These are phyloP conservation scores for Tapera naevia DNA, from an alignment of 2,797 vertebrate genomes.

Conservation along the genomic window DNA sequence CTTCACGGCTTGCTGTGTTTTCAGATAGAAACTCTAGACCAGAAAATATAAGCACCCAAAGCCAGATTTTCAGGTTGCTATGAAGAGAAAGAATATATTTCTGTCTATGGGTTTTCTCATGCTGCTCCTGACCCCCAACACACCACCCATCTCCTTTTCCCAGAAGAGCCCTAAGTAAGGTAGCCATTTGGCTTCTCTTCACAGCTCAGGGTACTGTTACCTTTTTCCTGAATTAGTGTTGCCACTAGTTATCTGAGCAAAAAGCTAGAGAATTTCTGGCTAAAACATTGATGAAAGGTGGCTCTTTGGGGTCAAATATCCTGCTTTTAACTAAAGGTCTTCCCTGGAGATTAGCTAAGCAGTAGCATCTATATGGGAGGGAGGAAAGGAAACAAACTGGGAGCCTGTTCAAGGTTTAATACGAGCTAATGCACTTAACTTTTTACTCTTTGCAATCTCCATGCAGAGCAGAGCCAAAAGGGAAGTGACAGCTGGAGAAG, in stretches of 20 bases:
- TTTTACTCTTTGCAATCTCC: not conserved
- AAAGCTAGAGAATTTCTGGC: constrained; percentile 40
- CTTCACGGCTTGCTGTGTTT: not conserved
- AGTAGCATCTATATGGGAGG: not conserved
- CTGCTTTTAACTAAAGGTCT: not conserved
- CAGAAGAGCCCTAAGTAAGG: not conserved
- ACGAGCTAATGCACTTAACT: not conserved
- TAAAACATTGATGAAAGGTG: not conserved
- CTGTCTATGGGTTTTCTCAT: not conserved
- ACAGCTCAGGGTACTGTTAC: not conserved
- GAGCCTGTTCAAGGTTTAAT: constrained; percentile 7
- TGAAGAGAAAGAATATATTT: not conserved
- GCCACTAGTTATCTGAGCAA: not conserved
- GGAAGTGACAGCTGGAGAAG: constrained; percentile 1
- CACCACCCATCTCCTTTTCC: not conserved
- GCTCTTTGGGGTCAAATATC: not conserved
- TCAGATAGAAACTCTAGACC: not conserved
- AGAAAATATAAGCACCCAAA: not conserved
- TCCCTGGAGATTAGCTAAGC: constrained; percentile 15
- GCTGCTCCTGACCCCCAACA: not conserved
- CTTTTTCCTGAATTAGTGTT: not conserved
- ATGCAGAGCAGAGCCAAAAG: not conserved
- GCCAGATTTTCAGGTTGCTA: not conserved
- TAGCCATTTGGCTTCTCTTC: not conserved
- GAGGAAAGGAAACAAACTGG: not conserved